phyloP scores from a whole-genome alignment of 2,797 vertebrate species.

The Mareca strepera region DNA sequence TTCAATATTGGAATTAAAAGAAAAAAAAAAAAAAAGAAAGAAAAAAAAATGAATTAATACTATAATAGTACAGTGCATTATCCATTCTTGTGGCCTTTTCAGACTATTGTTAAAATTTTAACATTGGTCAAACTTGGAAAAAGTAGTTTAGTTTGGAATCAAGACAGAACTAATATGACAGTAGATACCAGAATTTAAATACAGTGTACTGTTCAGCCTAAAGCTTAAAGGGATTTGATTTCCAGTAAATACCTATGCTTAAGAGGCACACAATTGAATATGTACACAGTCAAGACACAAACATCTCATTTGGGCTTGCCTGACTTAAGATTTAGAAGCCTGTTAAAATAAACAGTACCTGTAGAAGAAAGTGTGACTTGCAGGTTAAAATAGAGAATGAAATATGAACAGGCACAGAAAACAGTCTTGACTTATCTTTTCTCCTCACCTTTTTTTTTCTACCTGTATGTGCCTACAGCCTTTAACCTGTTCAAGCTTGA shows the following conservation, averaged over 20 bases:
- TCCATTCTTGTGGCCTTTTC: background rate
- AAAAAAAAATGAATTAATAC: too few relatives aligned
- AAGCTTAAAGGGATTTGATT: background rate
- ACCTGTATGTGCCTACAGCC: background rate
- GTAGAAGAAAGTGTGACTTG: background rate
- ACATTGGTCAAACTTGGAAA: background rate
- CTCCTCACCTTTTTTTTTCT: background rate
- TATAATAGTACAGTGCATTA: background rate
- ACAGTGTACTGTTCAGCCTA: background rate
- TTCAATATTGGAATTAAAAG: background rate
- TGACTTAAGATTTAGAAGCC: background rate
- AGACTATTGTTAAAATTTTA: background rate
- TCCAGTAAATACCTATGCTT: background rate
- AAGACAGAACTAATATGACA: background rate
- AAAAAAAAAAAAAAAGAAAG: background rate
- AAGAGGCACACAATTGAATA: background rate
- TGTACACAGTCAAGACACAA: background rate
- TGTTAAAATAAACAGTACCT: background rate
- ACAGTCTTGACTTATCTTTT: background rate
- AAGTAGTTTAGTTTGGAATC: background rate
- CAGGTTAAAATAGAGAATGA: background rate
- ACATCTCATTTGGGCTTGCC: background rate
- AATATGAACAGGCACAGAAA: background rate
- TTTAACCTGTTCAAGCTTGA: constrained; percentile 21
- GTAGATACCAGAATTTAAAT: background rate